phyloP scores from a whole-genome alignment of 2,888 invertebrate genomes.

The Cephus pygmeus region DNA sequence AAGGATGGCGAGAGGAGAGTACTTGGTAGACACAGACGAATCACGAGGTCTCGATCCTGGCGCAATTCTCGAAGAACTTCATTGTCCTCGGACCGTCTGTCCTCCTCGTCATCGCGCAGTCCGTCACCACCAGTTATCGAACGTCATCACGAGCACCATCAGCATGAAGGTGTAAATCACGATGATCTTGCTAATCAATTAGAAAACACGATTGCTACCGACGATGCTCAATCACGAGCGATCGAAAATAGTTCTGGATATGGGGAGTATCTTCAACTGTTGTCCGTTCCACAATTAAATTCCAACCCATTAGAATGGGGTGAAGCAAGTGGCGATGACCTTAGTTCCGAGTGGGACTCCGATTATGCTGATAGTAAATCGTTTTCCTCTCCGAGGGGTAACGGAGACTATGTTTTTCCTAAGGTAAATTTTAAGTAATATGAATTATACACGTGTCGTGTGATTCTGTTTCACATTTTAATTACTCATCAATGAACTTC shows the following conservation, averaged over 20 bases:
- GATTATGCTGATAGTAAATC: constrained; percentile 66
- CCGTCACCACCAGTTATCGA: constrained; percentile 46
- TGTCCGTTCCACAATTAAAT: constrained; percentile 74
- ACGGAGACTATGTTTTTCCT: constrained; percentile 27
- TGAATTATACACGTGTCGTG: not conserved
- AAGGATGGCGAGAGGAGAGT: constrained; percentile 41
- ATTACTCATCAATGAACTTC: no score
- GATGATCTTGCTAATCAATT: not conserved
- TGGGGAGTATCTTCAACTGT: constrained; percentile 81
- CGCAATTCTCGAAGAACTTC: constrained; percentile 35
- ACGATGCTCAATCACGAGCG: constrained; percentile 7
- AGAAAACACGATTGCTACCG: constrained; percentile 7
- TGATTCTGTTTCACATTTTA: not conserved
- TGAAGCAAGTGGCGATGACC: constrained; percentile 90
- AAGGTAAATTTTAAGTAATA: constrained; percentile 28
- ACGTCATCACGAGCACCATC: not conserved
- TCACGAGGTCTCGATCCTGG: constrained; percentile 30
- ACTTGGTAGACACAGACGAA: constrained; percentile 37
- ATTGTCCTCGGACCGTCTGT: constrained; percentile 42
- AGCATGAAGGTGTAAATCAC: not conserved
- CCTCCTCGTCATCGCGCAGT: constrained; percentile 58
- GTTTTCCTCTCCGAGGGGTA: constrained; percentile 17
- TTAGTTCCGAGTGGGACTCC: constrained; percentile 93
- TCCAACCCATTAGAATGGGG: constrained; percentile 80
- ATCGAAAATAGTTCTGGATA: constrained; percentile 68